phyloP scores from a whole-genome alignment of 2,797 vertebrate species.

The Meda fulgida region DNA sequence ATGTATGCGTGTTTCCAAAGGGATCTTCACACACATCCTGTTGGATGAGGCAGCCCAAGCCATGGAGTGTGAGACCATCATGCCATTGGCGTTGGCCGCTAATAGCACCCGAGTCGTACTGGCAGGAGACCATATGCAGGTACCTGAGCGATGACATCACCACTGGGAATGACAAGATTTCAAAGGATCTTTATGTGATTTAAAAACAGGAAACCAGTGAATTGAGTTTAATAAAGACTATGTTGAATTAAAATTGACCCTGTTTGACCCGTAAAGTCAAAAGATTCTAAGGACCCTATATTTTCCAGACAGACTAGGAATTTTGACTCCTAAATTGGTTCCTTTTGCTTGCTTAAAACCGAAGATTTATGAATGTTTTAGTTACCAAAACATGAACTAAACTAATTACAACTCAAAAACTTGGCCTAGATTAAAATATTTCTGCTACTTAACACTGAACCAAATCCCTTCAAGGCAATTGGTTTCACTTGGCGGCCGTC shows the following conservation, averaged over 20 bases:
- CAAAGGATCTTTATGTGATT: neutral
- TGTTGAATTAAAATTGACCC: neutral
- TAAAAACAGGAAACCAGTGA: no score
- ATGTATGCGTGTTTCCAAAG: slow-evolving; percentile 68
- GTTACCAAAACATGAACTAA: neutral
- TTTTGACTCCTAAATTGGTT: neutral
- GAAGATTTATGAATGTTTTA: neutral
- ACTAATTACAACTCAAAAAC: neutral
- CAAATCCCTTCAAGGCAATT: neutral
- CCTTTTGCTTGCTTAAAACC: neutral
- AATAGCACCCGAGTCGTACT: slow-evolving; percentile 93
- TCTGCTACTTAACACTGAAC: neutral
- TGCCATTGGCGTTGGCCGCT: slow-evolving; percentile 96
- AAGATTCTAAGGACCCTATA: neutral
- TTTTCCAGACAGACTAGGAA: no score
- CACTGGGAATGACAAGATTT: neutral
- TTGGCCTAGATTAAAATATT: neutral
- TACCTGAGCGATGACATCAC: slow-evolving; percentile 60
- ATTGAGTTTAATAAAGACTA: neutral
- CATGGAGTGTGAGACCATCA: slow-evolving; percentile 99
- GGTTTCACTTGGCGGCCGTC: neutral
- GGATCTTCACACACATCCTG: slow-evolving; percentile 95
- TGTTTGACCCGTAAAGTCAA: no score
- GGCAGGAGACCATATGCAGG: slow-evolving; percentile 99
- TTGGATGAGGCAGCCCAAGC: slow-evolving; percentile 99